Evolutionary conservation across 2,888 invertebrate genomes (phyloP), one percentile per base, ranked within the genome.

Genomic region (Pardosa pseudoannulata): DNA sequence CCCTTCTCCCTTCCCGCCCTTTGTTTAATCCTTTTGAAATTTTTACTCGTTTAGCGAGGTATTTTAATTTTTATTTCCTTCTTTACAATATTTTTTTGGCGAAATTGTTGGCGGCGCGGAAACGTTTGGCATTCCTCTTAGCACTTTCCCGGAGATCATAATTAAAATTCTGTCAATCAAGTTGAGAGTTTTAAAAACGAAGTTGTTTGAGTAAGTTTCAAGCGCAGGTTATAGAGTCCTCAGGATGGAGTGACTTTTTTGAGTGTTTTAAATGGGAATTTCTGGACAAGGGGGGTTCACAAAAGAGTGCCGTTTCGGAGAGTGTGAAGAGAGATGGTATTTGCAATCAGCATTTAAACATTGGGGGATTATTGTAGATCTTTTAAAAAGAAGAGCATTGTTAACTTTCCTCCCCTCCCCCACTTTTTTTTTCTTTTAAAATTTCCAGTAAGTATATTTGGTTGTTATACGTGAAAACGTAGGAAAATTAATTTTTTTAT

Each of bases 141-240:
- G 56, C 39, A 29, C 67, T 71, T 65, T 36, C n/a, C 41, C 16
- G 32, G 41, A 70, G 78, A 62, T 78, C 78, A 70, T 78, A 78
- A 78, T 78, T 78, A 78, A 78, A 78, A 78, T 70, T 68, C 78
- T 78, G 78, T 78, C 78, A 78, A 70, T 78, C 78, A 78, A 70
- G 28, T 70, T 56, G 56, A 70, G 78, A 39, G 36, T 76, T 76
- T 67, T 46, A 72, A 72, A 72, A 72, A 72, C 31, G 31, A 50
- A 27, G 41, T 65, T 70, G 70, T 70, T 70, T 70, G 70, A 70
- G 31, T 65, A 65, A 65, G 65, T 65, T 31, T 65, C n/a, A 31
- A 19, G 23, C 1, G 56, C 23, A 11, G 56, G 1, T 23, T 56
- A 56, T 23, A 23, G 56, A 46, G 41, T 46, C 13, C 16, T 46